These are phyloP conservation scores for Polypterus senegalus DNA, from an alignment of 2,113 vertebrate genomes.

Conservation along the genomic window DNA sequence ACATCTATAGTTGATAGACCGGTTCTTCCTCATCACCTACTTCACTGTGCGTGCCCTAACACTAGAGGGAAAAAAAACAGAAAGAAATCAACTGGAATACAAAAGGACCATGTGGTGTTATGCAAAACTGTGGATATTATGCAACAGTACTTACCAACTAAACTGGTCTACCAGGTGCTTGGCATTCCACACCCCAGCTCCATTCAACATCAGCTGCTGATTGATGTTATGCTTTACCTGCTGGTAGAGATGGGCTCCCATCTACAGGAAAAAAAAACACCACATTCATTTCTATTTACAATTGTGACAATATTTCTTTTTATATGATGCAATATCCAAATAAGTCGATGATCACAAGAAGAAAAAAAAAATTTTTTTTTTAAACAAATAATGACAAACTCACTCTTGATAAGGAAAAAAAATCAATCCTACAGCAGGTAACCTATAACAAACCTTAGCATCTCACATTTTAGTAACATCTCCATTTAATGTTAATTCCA, in stretches of 20 bases:
- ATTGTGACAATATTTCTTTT: no score
- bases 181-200: constrained; percentile 34
- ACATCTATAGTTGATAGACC: no score
- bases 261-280: constrained; percentile 15
- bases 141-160: constrained; percentile 11
- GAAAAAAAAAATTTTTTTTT: no score
- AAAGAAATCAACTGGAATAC: not conserved
- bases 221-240: constrained; percentile 23
- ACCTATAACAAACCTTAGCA: no score
- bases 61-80: not conserved
- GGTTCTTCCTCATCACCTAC: not conserved
- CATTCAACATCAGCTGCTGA: constrained; percentile 27
- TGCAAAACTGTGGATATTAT: not conserved
- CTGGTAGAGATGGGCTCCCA: constrained; percentile 27
- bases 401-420: no score
- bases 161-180: constrained; percentile 36
- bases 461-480: no score
- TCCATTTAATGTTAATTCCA: no score
- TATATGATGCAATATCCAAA: no score
- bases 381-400: no score
- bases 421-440: no score
- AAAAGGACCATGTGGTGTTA: not conserved
- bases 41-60: not conserved
- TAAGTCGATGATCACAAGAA: no score
- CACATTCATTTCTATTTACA: no score